Evolutionary conservation across 1,140 invertebrate genomes (phyloP).

Genomic region (Hirudo medicinalis): DNA sequence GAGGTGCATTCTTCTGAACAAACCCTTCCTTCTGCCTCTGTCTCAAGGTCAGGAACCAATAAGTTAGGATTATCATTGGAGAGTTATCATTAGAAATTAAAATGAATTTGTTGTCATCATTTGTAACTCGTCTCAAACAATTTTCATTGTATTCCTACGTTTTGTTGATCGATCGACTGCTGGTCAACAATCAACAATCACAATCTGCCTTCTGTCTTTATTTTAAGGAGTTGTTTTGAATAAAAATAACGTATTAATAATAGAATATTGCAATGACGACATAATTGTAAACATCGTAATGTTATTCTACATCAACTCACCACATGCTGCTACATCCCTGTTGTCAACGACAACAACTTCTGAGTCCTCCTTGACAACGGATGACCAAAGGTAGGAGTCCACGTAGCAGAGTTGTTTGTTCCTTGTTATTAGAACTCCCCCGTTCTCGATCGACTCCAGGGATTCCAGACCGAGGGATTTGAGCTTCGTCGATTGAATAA

Average conservation of each 20-base stretch:
- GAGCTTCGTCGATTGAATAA: constrained; percentile 38
- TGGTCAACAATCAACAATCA: too few species aligned
- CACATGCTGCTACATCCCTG: constrained; percentile 59
- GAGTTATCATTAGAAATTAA: too few species aligned
- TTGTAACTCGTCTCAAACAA: too few species aligned
- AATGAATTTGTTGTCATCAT: too few species aligned
- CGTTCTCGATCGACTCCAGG: constrained; percentile 69
- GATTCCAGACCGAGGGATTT: constrained; percentile 69
- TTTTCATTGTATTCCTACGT: too few species aligned
- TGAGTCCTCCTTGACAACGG: constrained; percentile 49
- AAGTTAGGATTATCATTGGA: too few species aligned
- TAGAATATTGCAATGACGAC: too few species aligned
- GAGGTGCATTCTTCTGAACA: constrained; percentile 72
- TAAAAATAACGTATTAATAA: too few species aligned
- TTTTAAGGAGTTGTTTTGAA: too few species aligned
- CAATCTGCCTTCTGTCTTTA: too few species aligned
- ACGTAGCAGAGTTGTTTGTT: constrained; percentile 81
- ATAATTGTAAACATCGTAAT: too few species aligned
- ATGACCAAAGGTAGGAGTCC: constrained; percentile 68
- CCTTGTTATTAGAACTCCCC: constrained; percentile 71
- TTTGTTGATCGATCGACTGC: too few species aligned
- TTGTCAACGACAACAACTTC: constrained; percentile 49
- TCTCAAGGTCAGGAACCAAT: neutral
- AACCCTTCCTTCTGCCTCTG: constrained; percentile 56
- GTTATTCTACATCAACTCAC: constrained; percentile 48